Conservation (phyloP, 2,113 vertebrate species). For the Labeo catla region DNA sequence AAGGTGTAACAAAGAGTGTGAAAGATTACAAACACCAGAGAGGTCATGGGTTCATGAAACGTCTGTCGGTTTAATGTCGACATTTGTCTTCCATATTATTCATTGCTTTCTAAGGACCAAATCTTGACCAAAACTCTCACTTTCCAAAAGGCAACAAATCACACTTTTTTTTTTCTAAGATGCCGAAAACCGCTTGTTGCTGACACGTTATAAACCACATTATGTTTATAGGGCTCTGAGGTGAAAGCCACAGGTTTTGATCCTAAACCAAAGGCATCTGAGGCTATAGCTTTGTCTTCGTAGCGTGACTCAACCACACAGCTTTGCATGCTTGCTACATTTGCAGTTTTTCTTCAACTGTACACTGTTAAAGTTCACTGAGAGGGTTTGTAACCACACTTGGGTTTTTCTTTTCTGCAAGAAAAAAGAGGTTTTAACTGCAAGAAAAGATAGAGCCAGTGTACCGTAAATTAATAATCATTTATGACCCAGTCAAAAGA, state of each 20-base stretch:
- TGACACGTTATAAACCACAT: conserved; percentile 14
- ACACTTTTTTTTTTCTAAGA: not conserved
- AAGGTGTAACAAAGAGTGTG: not conserved
- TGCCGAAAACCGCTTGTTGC: not conserved
- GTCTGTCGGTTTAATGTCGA: not conserved
- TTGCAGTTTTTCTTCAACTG: conserved; percentile 13
- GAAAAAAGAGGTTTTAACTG: not conserved
- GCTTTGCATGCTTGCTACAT: conserved; percentile 16
- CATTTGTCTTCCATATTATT: not conserved
- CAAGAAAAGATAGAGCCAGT: not conserved
- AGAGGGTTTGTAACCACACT: conserved; percentile 32
- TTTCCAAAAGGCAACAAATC: not conserved
- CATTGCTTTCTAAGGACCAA: too few relatives aligned
- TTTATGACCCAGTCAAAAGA: conserved; percentile 55
- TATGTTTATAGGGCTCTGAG: conserved; percentile 6
- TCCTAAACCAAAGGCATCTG: conserved; percentile 33
- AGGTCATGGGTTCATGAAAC: not conserved
- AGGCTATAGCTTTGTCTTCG: conserved; percentile 2
- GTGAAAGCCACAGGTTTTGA: conserved; percentile 38
- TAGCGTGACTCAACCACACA: conserved; percentile 32
- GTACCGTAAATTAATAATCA: conserved; percentile 20
- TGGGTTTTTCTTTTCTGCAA: conserved; percentile 11
- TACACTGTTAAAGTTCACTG: conserved; percentile 40
- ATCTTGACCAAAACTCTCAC: not conserved
- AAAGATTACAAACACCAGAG: not conserved